Evolutionary conservation across 2,113 vertebrate species (phyloP), one percentile per base, ranked within the genome.

Genomic region (Thryonomys swinderianus): DNA sequence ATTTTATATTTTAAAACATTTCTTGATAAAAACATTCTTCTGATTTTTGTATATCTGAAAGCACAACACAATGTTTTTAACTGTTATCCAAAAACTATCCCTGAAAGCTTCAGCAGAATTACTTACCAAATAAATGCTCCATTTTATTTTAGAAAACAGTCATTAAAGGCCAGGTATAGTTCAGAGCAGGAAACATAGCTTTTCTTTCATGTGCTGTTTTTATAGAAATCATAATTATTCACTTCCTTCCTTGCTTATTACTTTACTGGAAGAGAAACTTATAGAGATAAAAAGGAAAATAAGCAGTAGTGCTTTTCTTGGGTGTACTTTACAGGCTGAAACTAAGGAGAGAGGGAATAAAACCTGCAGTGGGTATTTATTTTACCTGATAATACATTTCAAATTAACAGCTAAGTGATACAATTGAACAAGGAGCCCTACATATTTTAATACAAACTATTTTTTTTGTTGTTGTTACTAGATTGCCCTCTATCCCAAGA

Each of bases 81-180:
- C 62, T 59, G 34, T 57, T 62, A 34, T 67, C 81, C 34, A 82
- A 66, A 17, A 80, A 89, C 67, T 2, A 88, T 51, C 55, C 10
- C 11, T 76, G 32, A 90, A n/a, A 90, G 27, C 17, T 51, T 90
- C 30, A 88, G 59, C 45, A 90, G 71, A 89, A 90, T 37, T 10
- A 45, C 45, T 73, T 55, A 21, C 62, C 17, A 55, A 76, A 53
- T 86, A 74, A 95, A 78, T 61, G 21, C 4, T 59, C 2, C 16
- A 51, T 67, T 94, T 92, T 55, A 67, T 53, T 86, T 87, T 80
- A 86, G 67, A 83, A 93, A 84, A 83, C 7, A 76, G n/a, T 78
- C 62, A 90, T 55, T 74, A 73, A 92, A 92, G 45, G 40, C 27
- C n/a, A 87, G 69, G 20, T 57, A 59, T 92, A 81, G 40, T 78